Evolutionary conservation across 2,888 invertebrate species (phyloP), one percentile per base, ranked within the genome.

Genomic region (Machimus rusticus): DNA sequence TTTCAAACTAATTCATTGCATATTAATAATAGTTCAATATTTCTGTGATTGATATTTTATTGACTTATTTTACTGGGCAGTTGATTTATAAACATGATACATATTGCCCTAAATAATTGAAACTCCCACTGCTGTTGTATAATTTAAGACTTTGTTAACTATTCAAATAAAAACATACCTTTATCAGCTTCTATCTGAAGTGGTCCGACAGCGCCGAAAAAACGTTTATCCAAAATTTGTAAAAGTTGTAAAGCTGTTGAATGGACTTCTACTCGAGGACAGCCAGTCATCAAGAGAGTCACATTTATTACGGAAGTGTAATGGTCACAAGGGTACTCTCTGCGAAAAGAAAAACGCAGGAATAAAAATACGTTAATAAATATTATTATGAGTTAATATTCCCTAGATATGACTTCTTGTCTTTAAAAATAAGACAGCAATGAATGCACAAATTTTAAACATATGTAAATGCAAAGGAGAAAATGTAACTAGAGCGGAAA

Each of bases 241-340:
- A 99, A 94, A 88, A 99, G 94, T 91, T 99, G 98, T 86, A 99
- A 94, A 0, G 99, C 99, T 16, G 97, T 97, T 91, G 99, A 98
- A 92, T 98, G 97, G n/a, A 99, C 96, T 57, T 96, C 95, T 51
- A 97, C 96, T 37, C 98, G 95, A 0, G 99, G 98, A 91, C 98
- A 98, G 1, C 99, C 99, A 6, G 98, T 98, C 93, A 98, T 99
- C 94, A 99, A 96, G 77, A 99, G 94, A 0, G 99, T 99, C 55
- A 99, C 97, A 92, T 99, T 99, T 91, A 99, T 98, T 90, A 99
- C 97, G 1, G 99, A 98, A 55, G 98, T 98, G 92, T 99, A 99
- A 93, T 99, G 98, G 93, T 99, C 99, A 92, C 98, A 99, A 2
- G 99, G 98, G 93, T 99, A 98, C 93, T 99, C 99, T 91, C 98